phyloP scores from a whole-genome alignment of 2,797 vertebrate species.

The Sebastes hubbsi region DNA sequence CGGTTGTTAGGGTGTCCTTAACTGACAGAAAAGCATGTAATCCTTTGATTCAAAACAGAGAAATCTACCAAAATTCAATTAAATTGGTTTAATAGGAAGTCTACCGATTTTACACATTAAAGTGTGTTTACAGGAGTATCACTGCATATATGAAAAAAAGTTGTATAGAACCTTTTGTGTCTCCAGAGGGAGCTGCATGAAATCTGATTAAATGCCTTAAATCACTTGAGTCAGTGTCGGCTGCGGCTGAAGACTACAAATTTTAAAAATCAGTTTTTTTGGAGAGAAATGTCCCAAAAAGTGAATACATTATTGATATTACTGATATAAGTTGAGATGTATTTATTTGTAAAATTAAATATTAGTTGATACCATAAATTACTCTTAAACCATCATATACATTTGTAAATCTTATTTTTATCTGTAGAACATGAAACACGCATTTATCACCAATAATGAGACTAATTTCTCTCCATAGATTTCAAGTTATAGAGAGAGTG shows the following conservation, averaged over 20 bases:
- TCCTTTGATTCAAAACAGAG: neutral
- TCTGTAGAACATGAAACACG: neutral
- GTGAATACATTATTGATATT: no score
- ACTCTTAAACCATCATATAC: neutral
- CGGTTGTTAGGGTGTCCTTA: neutral
- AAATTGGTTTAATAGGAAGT: neutral
- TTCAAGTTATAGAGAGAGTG: neutral
- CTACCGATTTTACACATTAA: neutral
- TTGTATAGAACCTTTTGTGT: neutral
- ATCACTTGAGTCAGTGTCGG: neutral
- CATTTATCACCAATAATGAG: neutral
- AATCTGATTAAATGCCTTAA: neutral
- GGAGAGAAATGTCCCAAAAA: neutral
- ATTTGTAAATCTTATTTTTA: neutral
- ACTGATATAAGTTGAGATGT: no score
- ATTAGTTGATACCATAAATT: neutral
- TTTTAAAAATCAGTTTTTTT: neutral
- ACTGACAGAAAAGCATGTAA: neutral
- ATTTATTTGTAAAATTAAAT: no score
- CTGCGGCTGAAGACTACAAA: neutral
- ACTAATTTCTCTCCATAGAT: neutral
- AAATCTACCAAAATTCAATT: neutral
- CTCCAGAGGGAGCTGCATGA: neutral
- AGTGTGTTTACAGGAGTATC: neutral
- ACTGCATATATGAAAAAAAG: neutral